Conservation (phyloP, 2,113 vertebrate genomes). For the Glaucomys volans region DNA sequence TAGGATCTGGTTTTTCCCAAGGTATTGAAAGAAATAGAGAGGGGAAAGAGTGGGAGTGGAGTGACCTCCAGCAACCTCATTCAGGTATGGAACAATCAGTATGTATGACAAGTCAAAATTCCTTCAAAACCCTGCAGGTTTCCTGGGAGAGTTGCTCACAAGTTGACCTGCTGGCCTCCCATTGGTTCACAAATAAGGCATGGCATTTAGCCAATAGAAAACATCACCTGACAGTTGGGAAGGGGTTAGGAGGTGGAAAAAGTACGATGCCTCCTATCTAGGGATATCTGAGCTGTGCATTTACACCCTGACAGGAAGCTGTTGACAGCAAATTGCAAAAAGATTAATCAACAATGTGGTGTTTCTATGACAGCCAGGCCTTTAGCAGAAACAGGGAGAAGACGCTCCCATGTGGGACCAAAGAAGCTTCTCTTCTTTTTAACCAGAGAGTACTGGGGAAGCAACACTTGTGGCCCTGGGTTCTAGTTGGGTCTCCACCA, state of each 20-base stretch:
- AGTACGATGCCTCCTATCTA: not conserved
- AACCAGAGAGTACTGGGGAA: not conserved
- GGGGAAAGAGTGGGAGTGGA: not conserved
- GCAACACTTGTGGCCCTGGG: not conserved
- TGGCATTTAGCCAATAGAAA: not conserved
- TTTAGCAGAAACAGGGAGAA: constrained; percentile 18
- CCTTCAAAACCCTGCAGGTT: constrained; percentile 1
- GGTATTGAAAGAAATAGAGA: constrained; percentile 2
- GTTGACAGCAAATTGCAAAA: constrained; percentile 36
- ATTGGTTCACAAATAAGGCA: not conserved
- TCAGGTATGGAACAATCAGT: not conserved
- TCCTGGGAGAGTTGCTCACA: constrained; percentile 38
- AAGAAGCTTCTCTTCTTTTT: not conserved
- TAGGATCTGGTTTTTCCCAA: not conserved
- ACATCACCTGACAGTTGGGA: not conserved
- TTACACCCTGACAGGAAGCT: not conserved
- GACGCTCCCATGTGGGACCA: not conserved
- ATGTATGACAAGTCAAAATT: not conserved
- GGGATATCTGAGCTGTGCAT: not conserved
- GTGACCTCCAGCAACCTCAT: not conserved
- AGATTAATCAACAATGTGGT: not conserved
- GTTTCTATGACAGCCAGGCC: constrained; percentile 14
- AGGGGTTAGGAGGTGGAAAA: not conserved
- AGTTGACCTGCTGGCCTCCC: not conserved
- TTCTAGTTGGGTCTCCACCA: not conserved